phyloP scores from a whole-genome alignment of 2,113 vertebrate genomes.

The Oncorhynchus tshawytscha region DNA sequence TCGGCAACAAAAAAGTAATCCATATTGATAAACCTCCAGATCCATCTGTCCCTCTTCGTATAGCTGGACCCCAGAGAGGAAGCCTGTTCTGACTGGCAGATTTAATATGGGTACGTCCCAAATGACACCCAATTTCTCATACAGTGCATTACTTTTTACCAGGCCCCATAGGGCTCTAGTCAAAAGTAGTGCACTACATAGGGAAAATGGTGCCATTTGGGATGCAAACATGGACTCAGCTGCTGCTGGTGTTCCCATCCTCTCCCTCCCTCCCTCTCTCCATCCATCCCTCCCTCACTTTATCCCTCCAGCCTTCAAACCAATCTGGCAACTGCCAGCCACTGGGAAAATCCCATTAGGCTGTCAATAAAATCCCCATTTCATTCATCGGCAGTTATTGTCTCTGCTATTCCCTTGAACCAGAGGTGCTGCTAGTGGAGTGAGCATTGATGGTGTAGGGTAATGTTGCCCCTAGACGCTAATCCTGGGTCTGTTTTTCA shows the following conservation, averaged over 20 bases:
- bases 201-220: too few relatives aligned
- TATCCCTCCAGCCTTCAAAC: too few relatives aligned
- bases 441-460: background rate
- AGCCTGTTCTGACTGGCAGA: background rate
- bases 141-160: too few relatives aligned
- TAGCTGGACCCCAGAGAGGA: constrained; percentile 1
- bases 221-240: background rate
- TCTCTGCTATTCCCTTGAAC: background rate
- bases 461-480: too few relatives aligned
- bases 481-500: too few relatives aligned
- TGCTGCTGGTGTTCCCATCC: background rate
- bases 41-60: background rate
- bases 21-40: background rate
- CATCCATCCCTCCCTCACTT: background rate
- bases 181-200: too few relatives aligned
- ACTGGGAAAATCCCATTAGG: background rate
- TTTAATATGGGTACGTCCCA: background rate
- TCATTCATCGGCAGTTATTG: background rate
- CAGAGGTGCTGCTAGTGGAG: background rate
- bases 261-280: background rate
- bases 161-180: too few relatives aligned
- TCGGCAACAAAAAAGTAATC: background rate
- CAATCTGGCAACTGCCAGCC: background rate
- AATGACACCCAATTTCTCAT: too few relatives aligned
- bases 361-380: background rate